A percentile compares a stretch with the other conserved stretches of the same genome.
These are phyloP conservation scores for Linyphia triangularis DNA, from an alignment of 2,888 invertebrate species.

Conservation along the genomic window DNA sequence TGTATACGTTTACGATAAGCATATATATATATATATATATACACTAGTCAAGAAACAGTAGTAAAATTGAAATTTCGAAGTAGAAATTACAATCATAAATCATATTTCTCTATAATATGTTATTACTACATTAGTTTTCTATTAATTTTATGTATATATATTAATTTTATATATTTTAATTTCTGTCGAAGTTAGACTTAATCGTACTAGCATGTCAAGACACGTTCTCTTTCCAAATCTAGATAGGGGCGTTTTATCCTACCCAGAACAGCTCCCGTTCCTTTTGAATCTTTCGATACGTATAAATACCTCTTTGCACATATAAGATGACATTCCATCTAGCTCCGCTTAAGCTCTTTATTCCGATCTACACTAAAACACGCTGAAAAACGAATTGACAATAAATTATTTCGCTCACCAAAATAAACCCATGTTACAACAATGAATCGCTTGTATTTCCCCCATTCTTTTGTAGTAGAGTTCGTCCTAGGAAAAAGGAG, in stretches of 20 bases:
- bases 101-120: too few relatives aligned
- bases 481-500: neutral
- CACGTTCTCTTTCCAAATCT: neutral
- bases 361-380: neutral
- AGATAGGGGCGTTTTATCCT: neutral
- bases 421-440: conserved; percentile 49
- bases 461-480: conserved; percentile 9
- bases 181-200: too few relatives aligned
- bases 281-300: neutral
- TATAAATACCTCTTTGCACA: conserved; percentile 12
- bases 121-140: too few relatives aligned
- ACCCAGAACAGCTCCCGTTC: neutral
- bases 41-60: too few relatives aligned
- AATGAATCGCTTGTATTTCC: conserved; percentile 31
- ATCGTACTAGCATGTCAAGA: too few relatives aligned
- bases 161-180: too few relatives aligned
- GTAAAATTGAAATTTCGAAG: too few relatives aligned
- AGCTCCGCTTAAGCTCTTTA: conserved; percentile 28
- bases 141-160: too few relatives aligned
- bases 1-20: too few relatives aligned
- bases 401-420: conserved; percentile 47
- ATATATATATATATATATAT: too few relatives aligned
- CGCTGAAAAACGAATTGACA: conserved; percentile 53
- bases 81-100: too few relatives aligned
- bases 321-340: conserved; percentile 12